These are phyloP conservation scores for Pharmacophagus antenor DNA, from an alignment of 2,888 invertebrate genomes.

Conservation along the genomic window DNA sequence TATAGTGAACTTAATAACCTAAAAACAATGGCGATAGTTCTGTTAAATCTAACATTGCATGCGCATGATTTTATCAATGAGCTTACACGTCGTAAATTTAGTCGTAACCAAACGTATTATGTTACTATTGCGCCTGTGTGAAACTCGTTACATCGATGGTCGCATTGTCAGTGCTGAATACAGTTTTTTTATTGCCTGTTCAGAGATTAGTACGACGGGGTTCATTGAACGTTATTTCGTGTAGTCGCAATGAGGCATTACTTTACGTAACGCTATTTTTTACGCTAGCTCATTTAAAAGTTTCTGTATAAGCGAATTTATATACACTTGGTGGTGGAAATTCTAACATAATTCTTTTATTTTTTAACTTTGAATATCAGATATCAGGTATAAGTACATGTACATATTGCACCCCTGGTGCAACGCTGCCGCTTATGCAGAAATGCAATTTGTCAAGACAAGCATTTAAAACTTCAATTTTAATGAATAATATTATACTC, in stretches of 20 bases:
- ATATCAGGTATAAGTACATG: no score
- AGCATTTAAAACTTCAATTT: no score
- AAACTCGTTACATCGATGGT: constrained; percentile 19
- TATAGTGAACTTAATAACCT: constrained; percentile 2
- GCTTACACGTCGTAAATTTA: constrained; percentile 28
- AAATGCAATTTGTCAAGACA: no score
- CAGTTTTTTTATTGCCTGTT: constrained; percentile 19
- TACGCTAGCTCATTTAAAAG: not conserved
- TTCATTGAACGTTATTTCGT: constrained; percentile 26
- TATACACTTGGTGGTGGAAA: no score
- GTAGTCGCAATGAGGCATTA: not conserved
- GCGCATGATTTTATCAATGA: constrained; percentile 29
- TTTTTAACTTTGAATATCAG: no score
- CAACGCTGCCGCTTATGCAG: no score
- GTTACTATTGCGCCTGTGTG: constrained; percentile 24
- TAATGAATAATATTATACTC: no score
- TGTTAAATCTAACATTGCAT: constrained; percentile 11
- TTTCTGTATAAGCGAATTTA: no score
- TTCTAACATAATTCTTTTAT: no score
- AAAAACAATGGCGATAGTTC: constrained; percentile 10
- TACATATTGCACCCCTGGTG: no score
- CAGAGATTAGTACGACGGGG: constrained; percentile 14
- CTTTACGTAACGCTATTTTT: not conserved
- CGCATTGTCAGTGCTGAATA: constrained; percentile 22
- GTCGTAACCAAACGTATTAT: constrained; percentile 27